Conservation (phyloP, 2,113 vertebrate species). For the Dascyllus trimaculatus region DNA sequence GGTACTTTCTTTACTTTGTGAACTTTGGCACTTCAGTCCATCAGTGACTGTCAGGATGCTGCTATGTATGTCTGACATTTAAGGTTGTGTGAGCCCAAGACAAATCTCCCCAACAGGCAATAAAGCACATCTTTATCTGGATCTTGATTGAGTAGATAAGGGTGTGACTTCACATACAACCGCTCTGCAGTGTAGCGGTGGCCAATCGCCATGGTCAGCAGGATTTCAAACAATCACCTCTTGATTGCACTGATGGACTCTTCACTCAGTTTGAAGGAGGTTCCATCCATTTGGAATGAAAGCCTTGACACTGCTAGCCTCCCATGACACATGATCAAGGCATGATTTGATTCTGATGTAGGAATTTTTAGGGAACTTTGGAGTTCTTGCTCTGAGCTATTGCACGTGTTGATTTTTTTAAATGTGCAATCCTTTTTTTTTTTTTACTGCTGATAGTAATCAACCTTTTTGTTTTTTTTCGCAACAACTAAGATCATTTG, state of each 20-base stretch:
- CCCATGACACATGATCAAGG: too few relatives aligned
- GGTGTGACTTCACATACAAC: not conserved
- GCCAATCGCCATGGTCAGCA: not conserved
- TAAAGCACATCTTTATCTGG: not conserved
- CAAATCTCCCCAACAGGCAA: not conserved
- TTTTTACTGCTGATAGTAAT: too few relatives aligned
- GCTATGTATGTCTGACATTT: not conserved
- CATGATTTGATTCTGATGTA: too few relatives aligned
- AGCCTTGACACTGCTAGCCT: not conserved
- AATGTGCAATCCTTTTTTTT: too few relatives aligned
- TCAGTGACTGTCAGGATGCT: not conserved
- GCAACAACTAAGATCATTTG: too few relatives aligned
- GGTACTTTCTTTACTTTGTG: not conserved
- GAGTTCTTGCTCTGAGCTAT: not conserved
- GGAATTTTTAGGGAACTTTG: too few relatives aligned
- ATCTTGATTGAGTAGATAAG: not conserved
- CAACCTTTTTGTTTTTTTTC: too few relatives aligned
- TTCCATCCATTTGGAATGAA: not conserved
- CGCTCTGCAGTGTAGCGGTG: not conserved
- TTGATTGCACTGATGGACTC: not conserved
- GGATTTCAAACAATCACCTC: not conserved
- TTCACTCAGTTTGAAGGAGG: not conserved
- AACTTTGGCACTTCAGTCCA: not conserved
- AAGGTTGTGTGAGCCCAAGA: not conserved
- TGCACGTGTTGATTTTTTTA: not conserved